Percentiles rank a stretch among this genome's conserved stretches.
Conservation (phyloP, 2,113 vertebrate species). For the Lates calcarifer region DNA sequence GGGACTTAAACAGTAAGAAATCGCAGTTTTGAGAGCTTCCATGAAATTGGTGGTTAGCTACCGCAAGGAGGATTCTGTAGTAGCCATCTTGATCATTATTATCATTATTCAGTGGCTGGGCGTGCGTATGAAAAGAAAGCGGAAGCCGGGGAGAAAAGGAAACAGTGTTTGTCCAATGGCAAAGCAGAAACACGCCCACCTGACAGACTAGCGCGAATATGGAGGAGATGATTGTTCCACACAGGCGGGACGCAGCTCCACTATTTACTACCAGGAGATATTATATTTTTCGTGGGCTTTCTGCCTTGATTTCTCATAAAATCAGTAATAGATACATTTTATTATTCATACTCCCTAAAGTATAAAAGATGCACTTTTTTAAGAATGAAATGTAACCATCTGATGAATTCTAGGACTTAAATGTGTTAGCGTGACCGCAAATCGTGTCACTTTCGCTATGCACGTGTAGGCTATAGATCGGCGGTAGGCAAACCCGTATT, state of each 20-base stretch:
- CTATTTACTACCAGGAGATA: background rate
- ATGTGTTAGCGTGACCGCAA: background rate
- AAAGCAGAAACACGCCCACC: slow-evolving; percentile 71
- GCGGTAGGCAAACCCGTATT: background rate
- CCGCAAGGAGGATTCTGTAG: slow-evolving; percentile 75
- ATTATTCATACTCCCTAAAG: background rate
- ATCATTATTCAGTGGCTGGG: slow-evolving; percentile 82
- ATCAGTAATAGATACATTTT: background rate
- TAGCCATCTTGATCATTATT: slow-evolving; percentile 87
- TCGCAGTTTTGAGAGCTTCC: slow-evolving; percentile 66
- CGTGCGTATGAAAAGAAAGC: slow-evolving; percentile 77
- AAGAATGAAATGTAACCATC: background rate
- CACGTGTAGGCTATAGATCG: too few relatives aligned
- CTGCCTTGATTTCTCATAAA: background rate
- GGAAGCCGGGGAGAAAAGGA: slow-evolving; percentile 69
- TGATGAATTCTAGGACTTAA: background rate
- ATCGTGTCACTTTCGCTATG: too few relatives aligned
- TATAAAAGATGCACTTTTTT: background rate
- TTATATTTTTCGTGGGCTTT: background rate
- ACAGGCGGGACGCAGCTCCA: slow-evolving; percentile 51
- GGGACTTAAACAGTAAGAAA: slow-evolving; percentile 62
- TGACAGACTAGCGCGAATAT: slow-evolving; percentile 75
- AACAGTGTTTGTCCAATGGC: slow-evolving; percentile 70
- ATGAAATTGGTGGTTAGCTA: slow-evolving; percentile 76
- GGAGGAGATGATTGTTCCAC: slow-evolving; percentile 58